Base-by-base conservation (phyloP, 2,797 vertebrate species). In the Gephyroberyx darwinii region DNA sequence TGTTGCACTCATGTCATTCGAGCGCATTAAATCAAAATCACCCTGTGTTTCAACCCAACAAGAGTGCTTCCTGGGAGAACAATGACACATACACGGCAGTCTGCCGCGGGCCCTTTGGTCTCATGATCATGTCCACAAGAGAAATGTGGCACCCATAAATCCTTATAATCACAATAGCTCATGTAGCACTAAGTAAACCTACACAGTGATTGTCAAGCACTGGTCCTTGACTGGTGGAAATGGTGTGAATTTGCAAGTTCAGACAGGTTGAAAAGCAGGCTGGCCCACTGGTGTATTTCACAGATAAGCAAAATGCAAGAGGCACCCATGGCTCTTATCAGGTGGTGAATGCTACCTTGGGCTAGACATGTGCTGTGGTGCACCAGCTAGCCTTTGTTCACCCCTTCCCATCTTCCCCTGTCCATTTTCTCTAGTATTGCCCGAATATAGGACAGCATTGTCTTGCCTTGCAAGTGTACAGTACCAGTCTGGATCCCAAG, bases 251-350 rank as follows among this genome's bases (percentile, higher is more conserved):
- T 86, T 86, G 50, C 60, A 54, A 16, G 53, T 52, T 20, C 33
- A 45, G 51, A 64, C n/a, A 45, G 82, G 71, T 68, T 78, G 75
- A 87, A 82, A 75, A 85, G 39, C 71, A 75, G 52, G 14, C 31
- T 62, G 19, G 20, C 35, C 41, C 20, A 65, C 75, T 82, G 51
- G 67, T 88, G 81, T 77, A 47, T 59, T 50, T 78, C 16, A 33
- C 61, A 84, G 86, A 90, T 90, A 82, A 89, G 75, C 59, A 65
- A 37, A 20, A 76, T 53, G 30, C n/a, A 41, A 77, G 70, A 71
- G 53, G 63, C 52, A 14, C 64, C 57, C 73, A 19, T 60, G 35
- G 19, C 33, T 71, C 47, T 88, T 90, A 87, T 88, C 74, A 48
- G 59, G 20, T 54, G 45, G 22, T 84, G 33, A 81, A 79, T 64